Conservation (phyloP, 2,888 invertebrate species). For the Thecophora atra region DNA sequence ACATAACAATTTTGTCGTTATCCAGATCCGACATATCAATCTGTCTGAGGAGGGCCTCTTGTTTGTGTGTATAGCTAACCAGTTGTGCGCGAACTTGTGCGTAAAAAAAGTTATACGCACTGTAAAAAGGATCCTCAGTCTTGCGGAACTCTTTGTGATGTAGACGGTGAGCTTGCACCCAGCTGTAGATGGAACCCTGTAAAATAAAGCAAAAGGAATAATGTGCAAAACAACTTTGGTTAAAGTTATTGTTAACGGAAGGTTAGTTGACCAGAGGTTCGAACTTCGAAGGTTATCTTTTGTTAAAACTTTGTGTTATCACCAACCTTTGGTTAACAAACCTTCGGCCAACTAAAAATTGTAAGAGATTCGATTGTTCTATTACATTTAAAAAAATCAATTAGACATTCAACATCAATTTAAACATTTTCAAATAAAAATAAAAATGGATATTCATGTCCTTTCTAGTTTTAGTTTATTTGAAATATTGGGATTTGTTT, state of each 20-base stretch:
- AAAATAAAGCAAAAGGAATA: too few relatives aligned
- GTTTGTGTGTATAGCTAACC: conserved; percentile 72
- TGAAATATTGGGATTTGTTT: too few relatives aligned
- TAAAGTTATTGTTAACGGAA: too few relatives aligned
- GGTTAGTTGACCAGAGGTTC: too few relatives aligned
- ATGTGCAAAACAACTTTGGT: too few relatives aligned
- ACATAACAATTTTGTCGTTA: conserved; percentile 79
- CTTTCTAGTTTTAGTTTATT: too few relatives aligned
- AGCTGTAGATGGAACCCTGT: conserved; percentile 84
- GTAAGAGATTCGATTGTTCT: too few relatives aligned
- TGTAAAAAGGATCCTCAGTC: conserved; percentile 82
- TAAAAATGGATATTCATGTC: background rate
- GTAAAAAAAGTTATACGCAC: conserved; percentile 81
- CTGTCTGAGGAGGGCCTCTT: conserved; percentile 71
- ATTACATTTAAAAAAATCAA: background rate
- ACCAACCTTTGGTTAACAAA: too few relatives aligned
- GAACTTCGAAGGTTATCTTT: too few relatives aligned
- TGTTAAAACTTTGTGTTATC: too few relatives aligned
- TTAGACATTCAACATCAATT: conserved; percentile 3
- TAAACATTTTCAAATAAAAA: background rate
- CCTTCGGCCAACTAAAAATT: conserved; percentile 9
- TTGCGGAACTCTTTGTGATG: conserved; percentile 84
- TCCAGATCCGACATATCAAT: conserved; percentile 85
- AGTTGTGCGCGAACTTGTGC: conserved; percentile 81
- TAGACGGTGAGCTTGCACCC: conserved; percentile 83